Evolutionary conservation across 2,113 vertebrate species (phyloP), one percentile per base, ranked within the genome.

Genomic region (Jaculus jaculus): DNA sequence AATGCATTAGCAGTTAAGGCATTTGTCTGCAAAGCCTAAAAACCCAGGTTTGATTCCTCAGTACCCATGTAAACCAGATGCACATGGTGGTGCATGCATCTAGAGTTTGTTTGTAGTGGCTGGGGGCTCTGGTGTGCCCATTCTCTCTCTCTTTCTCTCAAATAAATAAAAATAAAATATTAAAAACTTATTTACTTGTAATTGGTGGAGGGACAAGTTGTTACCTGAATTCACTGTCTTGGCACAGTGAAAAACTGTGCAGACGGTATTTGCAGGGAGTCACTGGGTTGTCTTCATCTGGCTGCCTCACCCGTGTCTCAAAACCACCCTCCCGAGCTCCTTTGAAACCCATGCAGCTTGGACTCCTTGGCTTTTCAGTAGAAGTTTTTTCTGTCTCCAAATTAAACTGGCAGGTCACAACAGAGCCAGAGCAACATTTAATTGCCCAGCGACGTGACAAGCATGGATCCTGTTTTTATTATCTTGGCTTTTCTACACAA

Each of bases 391-490:
- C 69, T 87, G 54, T 26, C 26, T 39, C 28, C 71, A 72, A 72
- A 79, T 96, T 90, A 92, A 92, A 90, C 58, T 84, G 34, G 77
- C 65, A 58, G 42, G 30, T 10, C 9, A 42, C 60, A 75, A 16
- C 16, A 23, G 8, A 63, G 37, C 11, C 77, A 72, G 78, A 51
- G 15, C 69, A 58, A 51, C 73, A 87, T 96, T 94, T 84, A 69
- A 81, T 87, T 90, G 47, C 54, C 91, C 47, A 58, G 87, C 69
- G 47, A 82, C 65, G 65, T 80, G 92, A 90, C 79, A 94, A 90
- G 79, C 66, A 21, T 61, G 75, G 75, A 96, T 93, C 81, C 80
- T 84, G n/a, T 88, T 93, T 97, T 94, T 90, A 92, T 96, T 91
- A 89, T 81, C 54, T 78, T 42, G 87, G 20, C 73, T 92, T 93